Conservation (phyloP, 2,888 invertebrate genomes). For the Drosophila kanekoi region DNA sequence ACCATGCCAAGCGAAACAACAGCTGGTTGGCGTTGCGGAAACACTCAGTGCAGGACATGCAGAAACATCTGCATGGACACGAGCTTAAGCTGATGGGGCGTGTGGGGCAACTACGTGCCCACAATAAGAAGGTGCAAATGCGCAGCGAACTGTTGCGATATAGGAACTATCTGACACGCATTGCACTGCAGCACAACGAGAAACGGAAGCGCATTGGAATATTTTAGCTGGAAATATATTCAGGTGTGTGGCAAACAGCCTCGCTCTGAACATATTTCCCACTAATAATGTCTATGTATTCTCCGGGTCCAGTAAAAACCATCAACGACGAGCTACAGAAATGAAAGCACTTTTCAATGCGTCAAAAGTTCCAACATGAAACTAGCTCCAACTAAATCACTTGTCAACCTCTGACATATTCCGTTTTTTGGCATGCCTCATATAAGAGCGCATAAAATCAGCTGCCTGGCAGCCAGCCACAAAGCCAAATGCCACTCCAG, state of each 20-base stretch:
- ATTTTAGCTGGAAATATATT: slow-evolving; percentile 31
- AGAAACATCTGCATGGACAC: slow-evolving; percentile 20
- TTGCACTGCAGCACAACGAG: slow-evolving; percentile 29
- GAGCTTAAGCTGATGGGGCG: not conserved
- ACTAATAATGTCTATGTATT: slow-evolving; percentile 13
- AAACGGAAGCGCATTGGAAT: slow-evolving; percentile 31
- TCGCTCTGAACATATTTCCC: slow-evolving; percentile 5
- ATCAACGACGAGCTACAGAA: slow-evolving; percentile 3
- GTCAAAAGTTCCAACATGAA: slow-evolving; percentile 52
- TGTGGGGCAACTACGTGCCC: slow-evolving; percentile 3
- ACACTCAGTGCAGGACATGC: slow-evolving; percentile 22
- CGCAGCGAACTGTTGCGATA: slow-evolving; percentile 21
- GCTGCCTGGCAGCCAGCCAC: slow-evolving; percentile 1
- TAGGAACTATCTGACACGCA: slow-evolving; percentile 20
- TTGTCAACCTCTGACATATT: slow-evolving; percentile 27
- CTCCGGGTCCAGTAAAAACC: slow-evolving; percentile 9
- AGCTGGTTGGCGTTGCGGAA: not conserved
- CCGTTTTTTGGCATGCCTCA: not conserved
- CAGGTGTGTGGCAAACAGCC: not conserved
- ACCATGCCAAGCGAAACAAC: not conserved
- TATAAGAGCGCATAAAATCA: slow-evolving; percentile 1
- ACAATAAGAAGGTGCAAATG: slow-evolving; percentile 30
- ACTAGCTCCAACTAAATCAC: slow-evolving; percentile 27
- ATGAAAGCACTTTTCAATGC: slow-evolving; percentile 40
- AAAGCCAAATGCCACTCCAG: slow-evolving; percentile 2